Conservation (phyloP, 2,113 vertebrate genomes). For the Gobius niger region DNA sequence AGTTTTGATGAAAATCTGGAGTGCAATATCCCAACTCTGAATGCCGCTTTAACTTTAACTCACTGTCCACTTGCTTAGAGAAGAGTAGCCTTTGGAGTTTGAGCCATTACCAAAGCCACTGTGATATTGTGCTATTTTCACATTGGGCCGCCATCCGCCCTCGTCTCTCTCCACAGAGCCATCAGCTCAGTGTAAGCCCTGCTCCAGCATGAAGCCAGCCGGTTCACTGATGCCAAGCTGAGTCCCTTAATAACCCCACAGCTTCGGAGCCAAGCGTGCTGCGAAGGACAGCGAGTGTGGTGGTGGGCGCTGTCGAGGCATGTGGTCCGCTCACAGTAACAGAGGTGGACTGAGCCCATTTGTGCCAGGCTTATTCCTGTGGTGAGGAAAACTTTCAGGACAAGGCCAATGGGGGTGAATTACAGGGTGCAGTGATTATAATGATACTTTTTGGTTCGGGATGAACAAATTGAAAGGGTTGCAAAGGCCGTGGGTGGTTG, state of each 20-base stretch:
- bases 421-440: constrained; percentile 3
- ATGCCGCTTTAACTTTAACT: no score
- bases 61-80: background rate
- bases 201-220: constrained; percentile 54
- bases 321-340: constrained; percentile 35
- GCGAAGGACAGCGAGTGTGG: constrained; percentile 55
- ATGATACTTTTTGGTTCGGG: background rate
- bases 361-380: constrained; percentile 28
- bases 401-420: background rate
- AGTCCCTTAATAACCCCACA: constrained; percentile 64
- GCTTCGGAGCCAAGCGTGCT: constrained; percentile 49
- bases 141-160: background rate
- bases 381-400: constrained; percentile 24
- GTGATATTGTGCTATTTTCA: constrained; percentile 6
- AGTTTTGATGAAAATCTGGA: background rate
- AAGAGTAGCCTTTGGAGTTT: background rate
- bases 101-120: constrained; percentile 5
- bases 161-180: constrained; percentile 28
- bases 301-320: constrained; percentile 32
- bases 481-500: background rate
- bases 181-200: constrained; percentile 53
- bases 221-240: constrained; percentile 66
- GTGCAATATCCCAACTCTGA: background rate
- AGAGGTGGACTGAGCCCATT: constrained; percentile 37
- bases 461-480: background rate